Base-by-base conservation (phyloP, 2,113 vertebrate species). In the Tautogolabrus adspersus region DNA sequence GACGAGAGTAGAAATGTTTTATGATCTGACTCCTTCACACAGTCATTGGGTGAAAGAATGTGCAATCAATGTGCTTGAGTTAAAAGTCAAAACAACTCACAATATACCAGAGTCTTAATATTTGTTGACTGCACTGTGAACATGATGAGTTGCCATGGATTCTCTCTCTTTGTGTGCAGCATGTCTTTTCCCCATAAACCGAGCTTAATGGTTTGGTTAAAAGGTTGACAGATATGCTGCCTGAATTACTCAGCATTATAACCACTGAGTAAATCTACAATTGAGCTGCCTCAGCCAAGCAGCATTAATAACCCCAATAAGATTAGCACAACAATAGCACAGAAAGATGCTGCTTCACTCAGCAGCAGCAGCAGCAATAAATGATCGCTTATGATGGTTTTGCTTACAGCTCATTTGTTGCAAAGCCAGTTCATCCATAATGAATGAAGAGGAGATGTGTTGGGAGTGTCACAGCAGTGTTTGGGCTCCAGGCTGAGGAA, bases 361-460 rank as follows among this genome's bases (percentile, higher is more conserved):
- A 46, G 34, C 22, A 51, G 75, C 15, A 11, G 30, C 21, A 51
- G 75, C 15, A 8, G 6, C 58, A 69, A 26, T 26, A 63, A 61
- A 13, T 5, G 57, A 63, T 66, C 58, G 23, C 58, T 55, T 2
- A 2, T 12, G 47, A 68, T 51, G 78, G 70, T 62, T 57, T 10
- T 49, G 55, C 30, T 58, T 10, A 18, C 57, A 56, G 59, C 54
- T 67, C 30, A 61, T 47, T 62, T 55, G 23, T 38, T 37, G 66
- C 60, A 74, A 83, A 74, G 42, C 51, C 56, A 8, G 40, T 11
- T 10, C 72, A 58, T 77, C 72, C 49, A 76, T 72, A 51, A 84
- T 71, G 65, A 60, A 67, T 38, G 60, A 79, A 44, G 38, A 52
- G 55, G 30, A 2, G 10, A 18, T 5, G 49, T 64, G 71, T 23